Base-by-base conservation (phyloP, 1,140 invertebrate genomes). In the Sesamia nonagrioides region DNA sequence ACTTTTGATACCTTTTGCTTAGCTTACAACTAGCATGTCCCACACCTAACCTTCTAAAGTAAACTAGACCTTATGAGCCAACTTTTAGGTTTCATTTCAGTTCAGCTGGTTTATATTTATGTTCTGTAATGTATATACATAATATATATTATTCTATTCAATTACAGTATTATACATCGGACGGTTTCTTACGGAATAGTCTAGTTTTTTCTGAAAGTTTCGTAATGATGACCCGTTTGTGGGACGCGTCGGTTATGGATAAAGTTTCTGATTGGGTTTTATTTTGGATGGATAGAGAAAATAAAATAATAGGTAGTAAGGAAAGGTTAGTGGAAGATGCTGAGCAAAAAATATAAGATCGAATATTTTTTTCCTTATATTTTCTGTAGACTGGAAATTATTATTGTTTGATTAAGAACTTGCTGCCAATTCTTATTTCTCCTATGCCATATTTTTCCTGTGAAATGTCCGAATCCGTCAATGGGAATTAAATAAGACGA, bases 1-100 rank as follows among this genome's bases (percentile, higher is more conserved):
- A n/a, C n/a, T n/a, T n/a, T n/a, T n/a, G 3, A 63, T 63, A 40
- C 60, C 8, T 40, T 63, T 37, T 17, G 7, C 35, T 40, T 6
- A 35, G 6, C 33, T 17, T 2, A 18, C 60, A 7, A 18, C 6
- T 6, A 9, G 66, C 50, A 21, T 52, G 48, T 54, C 17, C 21
- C 0, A 48, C 6, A 40, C 48, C 6, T 35, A 68, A n/a, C 0
- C 13, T n/a, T n/a, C n/a, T 37, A 37, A 54, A 54, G 27, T 11
- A 71, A 50, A 54, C 68, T 50, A 71, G 15, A 37, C 84, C 88
- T 88, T 84, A 87, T 82, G 85, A 83, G 71, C 79, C 84, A 81
- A 84, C 86, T 91, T 91, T 89, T 91, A n/a, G n/a, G n/a, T n/a
- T n/a, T n/a, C n/a, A n/a, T n/a, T n/a, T n/a, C n/a, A n/a, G n/a